A percentile compares a stretch with the other conserved stretches of the same genome.
phyloP scores from a whole-genome alignment of 2,797 vertebrate species.

The Tenualosa thibaudeaui region DNA sequence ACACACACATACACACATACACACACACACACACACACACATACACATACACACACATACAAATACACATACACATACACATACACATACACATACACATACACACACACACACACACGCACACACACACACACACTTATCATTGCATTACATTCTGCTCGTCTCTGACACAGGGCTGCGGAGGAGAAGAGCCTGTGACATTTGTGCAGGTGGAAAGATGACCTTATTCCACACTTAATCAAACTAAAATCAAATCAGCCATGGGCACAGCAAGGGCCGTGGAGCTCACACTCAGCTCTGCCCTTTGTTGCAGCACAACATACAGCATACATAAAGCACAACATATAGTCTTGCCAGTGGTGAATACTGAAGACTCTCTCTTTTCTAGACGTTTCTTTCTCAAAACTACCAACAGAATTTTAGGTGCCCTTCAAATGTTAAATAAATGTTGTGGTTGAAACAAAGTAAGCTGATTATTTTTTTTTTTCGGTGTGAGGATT shows the following conservation, averaged over 20 bases:
- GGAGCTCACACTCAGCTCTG: background rate
- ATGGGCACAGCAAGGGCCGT: constrained; percentile 43
- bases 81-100: background rate
- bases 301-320: background rate
- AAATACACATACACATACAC: background rate
- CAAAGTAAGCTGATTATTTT: background rate
- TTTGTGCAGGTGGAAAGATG: constrained; percentile 50
- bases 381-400: background rate
- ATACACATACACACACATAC: background rate
- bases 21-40: background rate
- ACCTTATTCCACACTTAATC: constrained; percentile 61
- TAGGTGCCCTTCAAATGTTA: background rate
- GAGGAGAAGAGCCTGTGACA: constrained; percentile 47
- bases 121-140: background rate
- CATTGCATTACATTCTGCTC: background rate
- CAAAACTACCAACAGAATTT: background rate
- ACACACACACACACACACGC: background rate
- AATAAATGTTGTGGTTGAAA: background rate
- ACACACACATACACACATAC: background rate
- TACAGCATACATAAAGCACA: background rate
- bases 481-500: background rate
- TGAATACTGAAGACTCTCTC: background rate
- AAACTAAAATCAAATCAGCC: constrained; percentile 60
- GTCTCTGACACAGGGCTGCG: background rate
- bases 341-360: background rate